Percentiles rank a stretch among this genome's conserved stretches.
Evolutionary conservation across 2,888 invertebrate genomes (phyloP).

Genomic region (Parnassius glacialis): DNA sequence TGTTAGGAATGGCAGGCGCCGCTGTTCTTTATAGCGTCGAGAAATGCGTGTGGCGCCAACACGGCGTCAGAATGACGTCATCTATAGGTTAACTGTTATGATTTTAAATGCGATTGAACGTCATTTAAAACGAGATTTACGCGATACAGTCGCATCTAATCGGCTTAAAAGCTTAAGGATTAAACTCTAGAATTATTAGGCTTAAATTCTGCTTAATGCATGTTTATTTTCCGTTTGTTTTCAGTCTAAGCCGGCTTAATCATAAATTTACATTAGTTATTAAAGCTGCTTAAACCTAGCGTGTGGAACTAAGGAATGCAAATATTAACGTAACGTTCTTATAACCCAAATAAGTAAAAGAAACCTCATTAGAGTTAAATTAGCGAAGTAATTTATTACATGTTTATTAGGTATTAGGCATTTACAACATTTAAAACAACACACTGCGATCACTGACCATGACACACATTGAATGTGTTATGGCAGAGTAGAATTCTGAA

Average conservation of each 20-base stretch:
- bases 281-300: too few species aligned
- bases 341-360: too few species aligned
- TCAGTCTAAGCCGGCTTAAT: constrained; percentile 3
- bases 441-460: too few species aligned
- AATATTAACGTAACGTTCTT: too few species aligned
- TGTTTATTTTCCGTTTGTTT: constrained; percentile 13
- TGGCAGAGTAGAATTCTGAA: too few species aligned
- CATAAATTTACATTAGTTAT: neutral
- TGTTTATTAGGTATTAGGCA: too few species aligned
- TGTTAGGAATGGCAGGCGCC: constrained; percentile 46
- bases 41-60: constrained; percentile 52
- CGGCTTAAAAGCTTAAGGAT: constrained; percentile 11
- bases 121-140: constrained; percentile 5
- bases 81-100: constrained; percentile 17
- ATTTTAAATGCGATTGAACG: constrained; percentile 16
- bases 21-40: constrained; percentile 51
- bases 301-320: too few species aligned
- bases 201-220: constrained; percentile 7
- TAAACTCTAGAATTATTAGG: constrained; percentile 13
- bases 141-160: constrained; percentile 2
- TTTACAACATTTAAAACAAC: too few species aligned
- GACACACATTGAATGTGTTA: too few species aligned
- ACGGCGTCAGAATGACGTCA: constrained; percentile 40
- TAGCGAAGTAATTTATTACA: too few species aligned
- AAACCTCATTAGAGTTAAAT: too few species aligned